Conservation (phyloP, 1,140 invertebrate species). For the Euglossa dilemma region DNA sequence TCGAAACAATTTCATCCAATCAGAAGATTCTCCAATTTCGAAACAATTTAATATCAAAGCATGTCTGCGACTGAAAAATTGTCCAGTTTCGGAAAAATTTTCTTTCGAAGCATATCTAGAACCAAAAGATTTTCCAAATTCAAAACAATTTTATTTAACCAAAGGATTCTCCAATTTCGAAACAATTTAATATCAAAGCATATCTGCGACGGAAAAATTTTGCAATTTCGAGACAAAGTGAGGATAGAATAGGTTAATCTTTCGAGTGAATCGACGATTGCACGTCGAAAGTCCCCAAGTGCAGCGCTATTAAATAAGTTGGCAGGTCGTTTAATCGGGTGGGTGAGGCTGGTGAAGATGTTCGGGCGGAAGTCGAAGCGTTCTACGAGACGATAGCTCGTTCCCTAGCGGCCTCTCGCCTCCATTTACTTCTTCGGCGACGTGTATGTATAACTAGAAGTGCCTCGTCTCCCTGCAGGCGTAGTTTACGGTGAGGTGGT, state of each 20-base stretch:
- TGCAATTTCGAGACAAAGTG: neutral
- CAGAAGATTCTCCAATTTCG: no score
- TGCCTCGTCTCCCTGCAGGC: constrained; percentile 58
- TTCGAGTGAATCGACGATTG: neutral
- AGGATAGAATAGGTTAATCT: neutral
- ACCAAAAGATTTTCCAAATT: neutral
- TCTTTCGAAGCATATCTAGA: no score
- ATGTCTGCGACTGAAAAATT: no score
- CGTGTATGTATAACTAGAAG: constrained; percentile 67
- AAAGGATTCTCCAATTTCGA: no score
- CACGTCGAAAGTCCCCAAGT: neutral
- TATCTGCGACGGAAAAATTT: neutral
- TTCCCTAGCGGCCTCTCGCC: constrained; percentile 52
- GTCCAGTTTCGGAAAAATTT: no score
- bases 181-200: neutral
- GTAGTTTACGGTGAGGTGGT: constrained; percentile 65
- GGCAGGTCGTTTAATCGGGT: constrained; percentile 24
- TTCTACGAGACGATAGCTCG: constrained; percentile 38
- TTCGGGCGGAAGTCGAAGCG: constrained; percentile 24
- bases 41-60: no score
- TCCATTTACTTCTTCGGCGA: constrained; percentile 40
- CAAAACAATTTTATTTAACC: no score
- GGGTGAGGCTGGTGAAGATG: neutral
- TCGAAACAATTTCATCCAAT: no score
- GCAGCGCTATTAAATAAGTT: constrained; percentile 22